Evolutionary conservation across 2,797 vertebrate genomes (phyloP), one percentile per base, ranked within the genome.

Genomic region (Austrolebias charrua): DNA sequence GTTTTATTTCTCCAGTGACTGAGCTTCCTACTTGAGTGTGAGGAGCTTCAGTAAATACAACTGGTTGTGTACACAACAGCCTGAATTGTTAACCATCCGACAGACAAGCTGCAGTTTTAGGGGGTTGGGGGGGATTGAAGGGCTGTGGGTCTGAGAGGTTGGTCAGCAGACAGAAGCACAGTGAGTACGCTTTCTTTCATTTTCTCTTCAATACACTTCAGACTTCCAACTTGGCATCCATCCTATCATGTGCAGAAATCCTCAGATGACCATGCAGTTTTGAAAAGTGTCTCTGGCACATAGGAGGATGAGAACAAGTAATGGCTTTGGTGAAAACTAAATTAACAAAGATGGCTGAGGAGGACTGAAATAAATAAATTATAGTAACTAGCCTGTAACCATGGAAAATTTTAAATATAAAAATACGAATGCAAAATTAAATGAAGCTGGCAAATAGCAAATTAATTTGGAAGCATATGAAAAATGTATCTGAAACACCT

Each of bases 81-180:
- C 12, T 51, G 12, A n/a, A 61, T 51, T 51, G 15, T 29, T 61
- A n/a, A 60, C 33, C 46, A 47, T 19, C 20, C 4, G 13, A 29
- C 48, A 61, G 49, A 50, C 59, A 51, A 15, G 20, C 15, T 16
- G 29, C 6, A 43, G 11, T 43, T 29, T 42, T 40, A 44, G 3
- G 19, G 5, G 8, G 31, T 1, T 7, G 5, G 8, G 31, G 5
- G 12, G 15, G 28, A 33, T 44, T 44, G 45, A 46, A 56, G 43
- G 16, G 28, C 44, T 45, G n/a, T 29, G 15, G 31, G 55, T 57
- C 15, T 31, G 10, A 46, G 28, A 18, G 43, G 43, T 5, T 31
- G 43, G 55, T 33, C 43, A 33, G 43, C 8, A 57, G 43, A 57
- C 24, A 57, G 29, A 57, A 18, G 43, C 55, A 33, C 55, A 33